Conservation (phyloP, 2,113 vertebrate species). For the Campylorhamphus procurvoides region DNA sequence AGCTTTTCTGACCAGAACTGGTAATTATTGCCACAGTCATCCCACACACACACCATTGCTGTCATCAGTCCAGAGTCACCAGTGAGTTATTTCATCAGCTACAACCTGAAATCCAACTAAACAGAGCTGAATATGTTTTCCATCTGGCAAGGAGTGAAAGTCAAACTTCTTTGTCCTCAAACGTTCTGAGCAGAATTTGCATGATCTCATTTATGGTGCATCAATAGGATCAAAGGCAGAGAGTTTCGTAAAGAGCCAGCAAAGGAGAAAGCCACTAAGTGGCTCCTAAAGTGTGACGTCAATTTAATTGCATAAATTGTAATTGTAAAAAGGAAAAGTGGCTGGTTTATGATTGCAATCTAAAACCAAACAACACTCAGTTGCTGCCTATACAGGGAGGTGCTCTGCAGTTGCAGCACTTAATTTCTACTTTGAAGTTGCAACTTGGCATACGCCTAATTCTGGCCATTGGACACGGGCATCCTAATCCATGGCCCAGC, state of each 20-base stretch:
- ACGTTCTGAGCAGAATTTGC: background rate
- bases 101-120: background rate
- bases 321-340: background rate
- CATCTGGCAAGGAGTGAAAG: background rate
- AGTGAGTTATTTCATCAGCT: background rate
- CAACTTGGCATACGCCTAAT: background rate
- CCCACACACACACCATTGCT: background rate
- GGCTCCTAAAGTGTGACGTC: background rate
- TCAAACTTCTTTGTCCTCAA: background rate
- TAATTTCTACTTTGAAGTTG: conserved; percentile 19
- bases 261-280: background rate
- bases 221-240: background rate
- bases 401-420: background rate
- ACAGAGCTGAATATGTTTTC: background rate
- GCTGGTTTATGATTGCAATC: background rate
- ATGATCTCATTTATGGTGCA: background rate
- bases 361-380: background rate
- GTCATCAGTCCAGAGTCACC: background rate
- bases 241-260: background rate
- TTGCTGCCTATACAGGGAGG: conserved; percentile 18
- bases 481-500: background rate
- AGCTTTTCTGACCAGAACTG: background rate
- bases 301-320: background rate
- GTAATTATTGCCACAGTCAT: background rate
- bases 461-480: background rate